Base-by-base conservation (phyloP, 1,140 invertebrate species). In the Pygmarrhopalites habei region DNA sequence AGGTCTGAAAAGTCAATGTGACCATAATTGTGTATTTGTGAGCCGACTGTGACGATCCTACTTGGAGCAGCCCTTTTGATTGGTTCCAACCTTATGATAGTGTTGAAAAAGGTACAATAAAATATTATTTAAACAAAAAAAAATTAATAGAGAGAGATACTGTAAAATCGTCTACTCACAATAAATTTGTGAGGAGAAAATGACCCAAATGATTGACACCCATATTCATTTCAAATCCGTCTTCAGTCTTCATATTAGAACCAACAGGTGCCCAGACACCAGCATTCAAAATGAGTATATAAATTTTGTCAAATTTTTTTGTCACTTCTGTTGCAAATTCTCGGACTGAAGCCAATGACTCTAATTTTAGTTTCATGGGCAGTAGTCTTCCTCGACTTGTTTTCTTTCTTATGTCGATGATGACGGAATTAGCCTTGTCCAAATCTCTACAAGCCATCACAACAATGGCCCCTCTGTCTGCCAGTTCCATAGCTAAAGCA, bases 141-240 rank as follows among this genome's bases (percentile, higher is more conserved):
- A n/a, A n/a, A n/a, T n/a, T n/a, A n/a, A n/a, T n/a, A n/a, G n/a
- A n/a, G n/a, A n/a, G n/a, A n/a, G n/a, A n/a, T n/a, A n/a, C n/a
- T n/a, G n/a, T n/a, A n/a, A n/a, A n/a, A n/a, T n/a, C n/a, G n/a
- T n/a, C n/a, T n/a, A n/a, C n/a, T n/a, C n/a, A n/a, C n/a, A n/a
- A n/a, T 19, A 90, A 77, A 74, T 87, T 83, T 1, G 89, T 93
- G 1, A 95, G 75, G n/a, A 91, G 76, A 73, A 92, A 93, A 72
- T 92, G 90, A 17, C 86, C 87, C 41, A 90, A 77, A 72, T 90
- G 85, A 77, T 90, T 90, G 0, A 87, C 83, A 15, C 85, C 87
- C 75, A 90, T 84, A 74, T 89, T 85, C 41, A 85, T 83, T 77
- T 94, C 90, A 77, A 88, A 89, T 0, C 88, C 88, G 76, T 94